phyloP scores from a whole-genome alignment of 2,797 vertebrate genomes.

The Pseudomugil tenellus region DNA sequence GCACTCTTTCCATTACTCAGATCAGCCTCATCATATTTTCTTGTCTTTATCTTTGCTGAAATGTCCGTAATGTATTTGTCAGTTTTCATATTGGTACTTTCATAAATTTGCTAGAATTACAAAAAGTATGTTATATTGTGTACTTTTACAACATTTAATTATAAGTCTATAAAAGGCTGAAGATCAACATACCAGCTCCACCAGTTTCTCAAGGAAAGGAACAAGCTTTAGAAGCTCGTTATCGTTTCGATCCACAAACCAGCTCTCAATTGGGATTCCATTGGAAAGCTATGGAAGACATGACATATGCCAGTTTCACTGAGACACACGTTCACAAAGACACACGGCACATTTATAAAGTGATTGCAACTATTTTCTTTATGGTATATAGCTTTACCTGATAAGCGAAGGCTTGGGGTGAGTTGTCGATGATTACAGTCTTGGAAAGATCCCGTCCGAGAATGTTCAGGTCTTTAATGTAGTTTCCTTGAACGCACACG shows the following conservation, averaged over 20 bases:
- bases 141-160: background rate
- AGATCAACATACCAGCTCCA: constrained; percentile 90
- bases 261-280: constrained; percentile 98
- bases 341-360: background rate
- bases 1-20: too few relatives aligned
- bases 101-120: too few relatives aligned
- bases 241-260: constrained; percentile 99
- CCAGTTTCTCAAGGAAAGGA: constrained; percentile 98
- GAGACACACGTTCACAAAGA: background rate
- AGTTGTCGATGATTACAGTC: constrained; percentile 99
- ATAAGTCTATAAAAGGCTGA: background rate
- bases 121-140: too few relatives aligned
- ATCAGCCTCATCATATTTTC: too few relatives aligned
- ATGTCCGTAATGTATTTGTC: too few relatives aligned
- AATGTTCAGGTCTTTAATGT: constrained; percentile 99
- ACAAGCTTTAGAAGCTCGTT: constrained; percentile 97
- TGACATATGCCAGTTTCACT: background rate
- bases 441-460: constrained; percentile 98
- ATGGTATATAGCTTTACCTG: constrained; percentile 83
- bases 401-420: constrained; percentile 98
- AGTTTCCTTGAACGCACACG: constrained; percentile 98
- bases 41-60: too few relatives aligned
- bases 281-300: constrained; percentile 90
- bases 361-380: background rate
- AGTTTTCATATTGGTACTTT: too few relatives aligned